Conservation (phyloP, 2,888 invertebrate species). For the Habroteleia sp. region DNA sequence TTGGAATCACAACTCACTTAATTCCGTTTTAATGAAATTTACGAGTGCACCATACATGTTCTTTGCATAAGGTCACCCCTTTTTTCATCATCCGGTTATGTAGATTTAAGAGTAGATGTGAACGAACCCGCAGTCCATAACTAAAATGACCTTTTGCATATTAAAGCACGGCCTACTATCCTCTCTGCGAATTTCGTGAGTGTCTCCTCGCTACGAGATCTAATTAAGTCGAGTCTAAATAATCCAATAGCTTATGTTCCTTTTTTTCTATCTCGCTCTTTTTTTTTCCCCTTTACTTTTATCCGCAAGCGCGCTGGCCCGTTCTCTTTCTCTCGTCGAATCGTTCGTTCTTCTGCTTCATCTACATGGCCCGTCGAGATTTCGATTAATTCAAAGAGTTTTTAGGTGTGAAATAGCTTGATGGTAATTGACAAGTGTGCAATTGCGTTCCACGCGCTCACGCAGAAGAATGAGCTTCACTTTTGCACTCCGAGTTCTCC, state of each 20-base stretch:
- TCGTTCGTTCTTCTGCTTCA: slow-evolving; percentile 42
- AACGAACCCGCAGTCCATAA: slow-evolving; percentile 55
- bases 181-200: slow-evolving; percentile 47
- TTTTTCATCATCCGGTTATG: slow-evolving; percentile 61
- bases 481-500: slow-evolving; percentile 49
- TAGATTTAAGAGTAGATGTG: slow-evolving; percentile 59
- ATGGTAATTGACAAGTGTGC: slow-evolving; percentile 66
- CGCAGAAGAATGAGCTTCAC: slow-evolving; percentile 62
- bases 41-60: slow-evolving; percentile 48
- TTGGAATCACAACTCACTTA: slow-evolving; percentile 62
- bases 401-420: slow-evolving; percentile 65
- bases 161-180: slow-evolving; percentile 62
- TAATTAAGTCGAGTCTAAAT: slow-evolving; percentile 63
- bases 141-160: slow-evolving; percentile 64
- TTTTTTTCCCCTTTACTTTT: slow-evolving; percentile 22
- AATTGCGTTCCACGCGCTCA: slow-evolving; percentile 61
- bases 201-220: slow-evolving; percentile 48
- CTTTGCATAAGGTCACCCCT: slow-evolving; percentile 33
- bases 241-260: slow-evolving; percentile 60
- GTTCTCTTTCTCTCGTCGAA: slow-evolving; percentile 3
- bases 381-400: slow-evolving; percentile 66
- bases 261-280: slow-evolving; percentile 1
- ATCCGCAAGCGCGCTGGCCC: slow-evolving; percentile 2
- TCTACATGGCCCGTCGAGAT: slow-evolving; percentile 53
- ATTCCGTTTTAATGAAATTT: slow-evolving; percentile 63